phyloP scores from a whole-genome alignment of 2,888 invertebrate genomes.

The Dorcus hopei region DNA sequence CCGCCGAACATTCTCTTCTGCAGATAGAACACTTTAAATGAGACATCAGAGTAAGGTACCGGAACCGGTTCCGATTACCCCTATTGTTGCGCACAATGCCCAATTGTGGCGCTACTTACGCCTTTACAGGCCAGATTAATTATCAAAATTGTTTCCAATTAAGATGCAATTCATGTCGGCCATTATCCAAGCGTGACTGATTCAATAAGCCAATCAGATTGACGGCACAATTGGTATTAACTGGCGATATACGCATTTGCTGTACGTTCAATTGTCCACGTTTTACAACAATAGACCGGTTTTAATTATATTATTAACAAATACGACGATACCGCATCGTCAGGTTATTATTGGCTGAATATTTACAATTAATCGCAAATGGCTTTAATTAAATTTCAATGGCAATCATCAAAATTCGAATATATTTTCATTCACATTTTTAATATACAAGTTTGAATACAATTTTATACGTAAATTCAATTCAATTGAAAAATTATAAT shows the following conservation, averaged over 20 bases:
- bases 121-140: conserved; percentile 49
- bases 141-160: conserved; percentile 57
- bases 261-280: background rate
- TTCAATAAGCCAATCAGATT: conserved; percentile 33
- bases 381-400: no score
- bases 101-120: conserved; percentile 49
- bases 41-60: conserved; percentile 42
- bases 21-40: conserved; percentile 40
- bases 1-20: no score
- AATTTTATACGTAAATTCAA: no score
- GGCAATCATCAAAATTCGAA: no score
- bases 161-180: conserved; percentile 53
- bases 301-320: no score
- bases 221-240: conserved; percentile 7
- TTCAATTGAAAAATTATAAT: no score
- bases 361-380: no score
- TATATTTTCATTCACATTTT: no score
- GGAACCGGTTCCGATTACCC: conserved; percentile 51
- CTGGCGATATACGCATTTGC: background rate
- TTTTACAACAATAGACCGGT: background rate
- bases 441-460: no score
- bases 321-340: no score
- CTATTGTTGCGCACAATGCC: conserved; percentile 51
- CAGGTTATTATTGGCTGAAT: no score
- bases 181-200: conserved; percentile 41